Conservation (phyloP, 2,888 invertebrate genomes). For the Rhyacophila evoluta region DNA sequence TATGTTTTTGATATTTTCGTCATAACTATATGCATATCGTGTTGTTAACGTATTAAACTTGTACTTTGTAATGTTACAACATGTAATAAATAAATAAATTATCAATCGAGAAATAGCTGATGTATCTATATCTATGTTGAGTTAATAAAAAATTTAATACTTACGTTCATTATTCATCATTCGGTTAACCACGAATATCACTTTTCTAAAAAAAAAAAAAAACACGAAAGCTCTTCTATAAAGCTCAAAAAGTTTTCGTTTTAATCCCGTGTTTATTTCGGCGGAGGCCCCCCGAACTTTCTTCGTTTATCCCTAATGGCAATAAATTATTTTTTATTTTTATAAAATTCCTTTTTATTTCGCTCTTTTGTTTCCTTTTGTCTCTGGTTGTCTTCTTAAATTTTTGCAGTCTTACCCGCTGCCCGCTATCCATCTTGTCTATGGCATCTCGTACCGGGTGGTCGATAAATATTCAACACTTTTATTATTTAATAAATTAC, state of each 20-base stretch:
- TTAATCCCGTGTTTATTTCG: constrained; percentile 50
- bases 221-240: background rate
- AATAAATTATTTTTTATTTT: constrained; percentile 50
- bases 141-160: too few relatives aligned
- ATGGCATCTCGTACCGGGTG: background rate
- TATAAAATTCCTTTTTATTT: constrained; percentile 39
- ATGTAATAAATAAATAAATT: too few relatives aligned
- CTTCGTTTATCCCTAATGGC: constrained; percentile 39
- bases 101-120: too few relatives aligned
- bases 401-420: background rate
- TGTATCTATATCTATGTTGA: too few relatives aligned
- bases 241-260: constrained; percentile 45
- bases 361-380: constrained; percentile 33
- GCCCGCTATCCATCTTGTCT: background rate
- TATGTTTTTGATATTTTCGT: too few relatives aligned
- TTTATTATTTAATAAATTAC: too few relatives aligned
- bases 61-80: too few relatives aligned
- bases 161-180: too few relatives aligned
- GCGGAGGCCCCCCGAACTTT: constrained; percentile 35
- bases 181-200: too few relatives aligned
- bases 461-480: background rate
- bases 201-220: too few relatives aligned
- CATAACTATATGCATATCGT: too few relatives aligned
- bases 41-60: too few relatives aligned
- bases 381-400: constrained; percentile 30